Evolutionary conservation across 1,140 invertebrate species (phyloP).

Genomic region (Chironomus striatipennis): DNA sequence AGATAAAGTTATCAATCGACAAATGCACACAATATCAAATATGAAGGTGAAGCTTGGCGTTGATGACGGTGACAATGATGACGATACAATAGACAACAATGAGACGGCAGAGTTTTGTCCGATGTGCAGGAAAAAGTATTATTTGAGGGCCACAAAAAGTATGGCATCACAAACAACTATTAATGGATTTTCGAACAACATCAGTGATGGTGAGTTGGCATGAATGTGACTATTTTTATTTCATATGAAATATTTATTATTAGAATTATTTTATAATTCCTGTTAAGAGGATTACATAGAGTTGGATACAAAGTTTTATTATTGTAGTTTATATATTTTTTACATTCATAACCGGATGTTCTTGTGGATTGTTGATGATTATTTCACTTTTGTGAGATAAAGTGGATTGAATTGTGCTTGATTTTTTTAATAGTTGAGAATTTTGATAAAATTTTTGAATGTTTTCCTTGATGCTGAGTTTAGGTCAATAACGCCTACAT

Average conservation of each 20-base stretch:
- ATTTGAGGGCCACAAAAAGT: conserved; percentile 34
- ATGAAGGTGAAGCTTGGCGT: conserved; percentile 32
- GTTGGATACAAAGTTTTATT: no score
- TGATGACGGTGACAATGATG: conserved; percentile 25
- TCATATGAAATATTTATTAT: no score
- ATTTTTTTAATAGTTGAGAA: no score
- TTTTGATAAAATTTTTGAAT: no score
- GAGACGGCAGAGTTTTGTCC: conserved; percentile 37
- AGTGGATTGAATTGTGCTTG: no score
- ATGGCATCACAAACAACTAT: conserved; percentile 31
- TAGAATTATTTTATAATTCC: no score
- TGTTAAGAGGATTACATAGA: no score
- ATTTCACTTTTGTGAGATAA: no score
- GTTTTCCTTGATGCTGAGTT: no score
- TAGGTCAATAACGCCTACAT: no score
- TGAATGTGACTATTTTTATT: no score
- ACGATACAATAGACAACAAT: conserved; percentile 30
- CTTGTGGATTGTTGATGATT: background rate
- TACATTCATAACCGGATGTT: background rate
- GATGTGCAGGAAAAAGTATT: conserved; percentile 37
- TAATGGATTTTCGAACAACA: conserved; percentile 13
- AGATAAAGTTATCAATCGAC: conserved; percentile 50
- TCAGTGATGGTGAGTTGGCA: conserved; percentile 16
- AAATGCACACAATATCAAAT: conserved; percentile 33
- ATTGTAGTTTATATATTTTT: no score